Base-by-base conservation (phyloP, 1,140 invertebrate species). In the Brachionus sp. region DNA sequence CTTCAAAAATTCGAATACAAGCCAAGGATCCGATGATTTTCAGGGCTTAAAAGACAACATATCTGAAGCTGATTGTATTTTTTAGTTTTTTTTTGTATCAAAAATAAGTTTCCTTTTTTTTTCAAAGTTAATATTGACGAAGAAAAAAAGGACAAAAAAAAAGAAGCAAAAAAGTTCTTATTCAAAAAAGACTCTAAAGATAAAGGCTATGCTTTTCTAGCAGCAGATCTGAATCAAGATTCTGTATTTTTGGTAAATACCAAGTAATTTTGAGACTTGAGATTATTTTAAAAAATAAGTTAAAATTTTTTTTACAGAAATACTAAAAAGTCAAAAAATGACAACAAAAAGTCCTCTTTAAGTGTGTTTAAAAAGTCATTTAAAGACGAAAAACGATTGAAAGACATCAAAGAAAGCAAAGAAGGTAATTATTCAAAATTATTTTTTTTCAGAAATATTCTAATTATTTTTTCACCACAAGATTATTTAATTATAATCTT, bases 301-400 rank as follows among this genome's bases (percentile, higher is more conserved):
- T 73, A 1, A 62, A 29, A 75, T 73, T 73, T 7, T 78, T 13
- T 57, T 3, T n/a, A 75, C 4, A 80, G 77, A 13, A 80, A 29
- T 37, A 35, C 19, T 4, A 80, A 80, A 80, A 80, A 80, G 25
- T 12, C 77, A 9, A 80, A 80, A 37, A 29, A 9, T 25, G 77
- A 80, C 12, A 35, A 19, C 33, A 80, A 80, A 80, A 80, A 62
- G 13, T 57, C 50, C 35, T 62, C 77, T 7, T 44, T 80, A 1
- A 80, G 62, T 25, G 77, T 80, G 5, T 80, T 80, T 44, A 80
- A 80, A 35, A 80, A 80, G 50, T 80, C 77, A n/a, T 80, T 80
- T 62, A 80, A 80, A 42, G 77, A 80, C 12, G 77, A 80, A 35
- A 80, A 80, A 35, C 33, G 77, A 3, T 37, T 75, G 9, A 57